Percentiles rank a stretch among this genome's conserved stretches.
phyloP scores from a whole-genome alignment of 2,888 invertebrate genomes.

The Mayetiola destructor region DNA sequence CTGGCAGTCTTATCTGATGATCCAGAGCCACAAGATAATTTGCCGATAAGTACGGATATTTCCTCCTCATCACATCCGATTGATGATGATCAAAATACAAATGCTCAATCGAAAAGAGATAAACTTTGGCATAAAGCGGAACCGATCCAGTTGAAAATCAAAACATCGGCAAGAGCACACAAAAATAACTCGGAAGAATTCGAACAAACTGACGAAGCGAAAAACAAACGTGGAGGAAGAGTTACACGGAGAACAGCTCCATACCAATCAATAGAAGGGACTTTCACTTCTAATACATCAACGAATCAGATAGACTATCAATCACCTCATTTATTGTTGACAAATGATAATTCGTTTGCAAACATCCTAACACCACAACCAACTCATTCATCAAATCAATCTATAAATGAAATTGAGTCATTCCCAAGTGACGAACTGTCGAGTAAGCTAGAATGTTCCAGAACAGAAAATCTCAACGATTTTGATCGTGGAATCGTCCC shows the following conservation, averaged over 20 bases:
- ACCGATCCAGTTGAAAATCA: not conserved
- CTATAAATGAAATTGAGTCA: no score
- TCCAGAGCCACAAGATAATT: not conserved
- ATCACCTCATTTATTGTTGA: slow-evolving; percentile 37
- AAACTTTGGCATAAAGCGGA: not conserved
- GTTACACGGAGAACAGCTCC: not conserved
- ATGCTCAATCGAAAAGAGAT: not conserved
- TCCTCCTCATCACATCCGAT: not conserved
- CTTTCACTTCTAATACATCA: slow-evolving; percentile 39
- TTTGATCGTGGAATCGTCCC: not conserved
- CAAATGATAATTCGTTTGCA: slow-evolving; percentile 35
- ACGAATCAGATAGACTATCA: slow-evolving; percentile 40
- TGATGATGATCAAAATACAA: not conserved
- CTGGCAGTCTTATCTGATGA: slow-evolving; percentile 18
- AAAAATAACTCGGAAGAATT: not conserved
- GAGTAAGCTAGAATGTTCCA: no score
- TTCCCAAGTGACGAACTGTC: no score
- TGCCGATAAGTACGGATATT: not conserved
- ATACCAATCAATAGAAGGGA: not conserved
- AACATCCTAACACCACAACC: slow-evolving; percentile 15
- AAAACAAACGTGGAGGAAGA: slow-evolving; percentile 1
- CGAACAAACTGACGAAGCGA: not conserved
- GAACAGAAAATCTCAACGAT: no score
- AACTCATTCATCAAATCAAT: not conserved
- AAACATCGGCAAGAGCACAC: not conserved